Percentiles rank a stretch among this genome's conserved stretches.
These are phyloP conservation scores for Melanostigma gelatinosum DNA, from an alignment of 2,113 vertebrate species.

Conservation along the genomic window DNA sequence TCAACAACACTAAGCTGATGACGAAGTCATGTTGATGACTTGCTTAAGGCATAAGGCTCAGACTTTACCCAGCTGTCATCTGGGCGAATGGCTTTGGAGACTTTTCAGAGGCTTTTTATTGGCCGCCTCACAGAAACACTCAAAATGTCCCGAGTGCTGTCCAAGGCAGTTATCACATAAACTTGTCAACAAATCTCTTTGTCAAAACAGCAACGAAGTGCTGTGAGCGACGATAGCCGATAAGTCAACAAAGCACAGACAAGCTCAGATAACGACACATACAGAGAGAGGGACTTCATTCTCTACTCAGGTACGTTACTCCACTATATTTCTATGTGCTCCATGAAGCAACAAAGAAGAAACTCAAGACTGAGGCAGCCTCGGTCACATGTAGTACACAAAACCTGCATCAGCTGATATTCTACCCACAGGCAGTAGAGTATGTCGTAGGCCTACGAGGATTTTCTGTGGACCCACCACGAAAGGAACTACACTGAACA, in stretches of 20 bases:
- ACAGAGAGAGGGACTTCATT: too few relatives aligned
- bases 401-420: not conserved
- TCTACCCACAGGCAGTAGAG: not conserved
- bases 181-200: slow-evolving; percentile 54
- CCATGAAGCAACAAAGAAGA: slow-evolving; percentile 18
- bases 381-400: not conserved
- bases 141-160: slow-evolving; percentile 51
- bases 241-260: too few relatives aligned
- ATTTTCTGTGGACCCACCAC: not conserved
- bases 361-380: not conserved
- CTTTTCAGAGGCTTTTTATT: slow-evolving; percentile 56
- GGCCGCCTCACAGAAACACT: slow-evolving; percentile 53
- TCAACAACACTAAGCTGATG: not conserved
- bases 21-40: slow-evolving; percentile 34
- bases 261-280: too few relatives aligned
- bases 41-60: slow-evolving; percentile 1
- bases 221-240: too few relatives aligned
- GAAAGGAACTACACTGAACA: not conserved
- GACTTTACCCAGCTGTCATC: slow-evolving; percentile 31
- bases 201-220: slow-evolving; percentile 25
- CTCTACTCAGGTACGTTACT: too few relatives aligned
- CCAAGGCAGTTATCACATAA: slow-evolving; percentile 55
- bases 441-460: not conserved
- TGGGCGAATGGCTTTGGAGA: slow-evolving; percentile 30
- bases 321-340: not conserved